Evolutionary conservation across 1,140 invertebrate genomes (phyloP), one percentile per base, ranked within the genome.

Genomic region (Chymomyza costata): DNA sequence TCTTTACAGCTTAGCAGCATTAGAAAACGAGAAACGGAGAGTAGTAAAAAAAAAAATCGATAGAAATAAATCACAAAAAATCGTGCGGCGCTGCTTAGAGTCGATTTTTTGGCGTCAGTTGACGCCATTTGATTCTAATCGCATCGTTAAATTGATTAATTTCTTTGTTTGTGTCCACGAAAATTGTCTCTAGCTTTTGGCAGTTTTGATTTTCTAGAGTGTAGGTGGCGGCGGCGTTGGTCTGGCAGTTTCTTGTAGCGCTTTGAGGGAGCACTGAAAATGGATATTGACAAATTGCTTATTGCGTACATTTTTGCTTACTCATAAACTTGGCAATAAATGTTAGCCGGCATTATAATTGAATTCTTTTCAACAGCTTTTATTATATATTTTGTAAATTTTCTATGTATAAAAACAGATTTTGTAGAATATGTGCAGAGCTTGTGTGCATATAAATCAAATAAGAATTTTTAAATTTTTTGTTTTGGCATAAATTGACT

Each of bases 111-210:
- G 32, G 11, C 44, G 54, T 56, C 54, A 48, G 53, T 55, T 52
- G 71, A 64, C 63, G 63, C 49, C 63, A 50, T 37, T 54, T 39
- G 63, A 45, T 65, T 34, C 32, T 68, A 59, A 76, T 76, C 61
- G 61, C 50, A 60, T 70, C 63, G 66, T 71, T 53, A 68, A 73
- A 80, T 78, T 80, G 73, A 78, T 78, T 78, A 64, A 73, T 80
- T 73, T 61, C 52, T 61, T 80, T 78, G 61, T 80, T 66, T 67
- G 62, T 43, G 48, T 41, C 47, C 48, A 31, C 30, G 19, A 48
- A 69, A 54, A 46, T 60, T 64, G 35, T 34, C 47, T 40, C 35
- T 40, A 35, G 38, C 38, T 48, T 38, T 32, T 25, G 43, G 43
- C 57, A 18, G 21, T 40, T 43, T 28, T n/a, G 11, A 16, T 15